Evolutionary conservation across 2,113 vertebrate genomes (phyloP).

Genomic region (Chiloscyllium plagiosum): DNA sequence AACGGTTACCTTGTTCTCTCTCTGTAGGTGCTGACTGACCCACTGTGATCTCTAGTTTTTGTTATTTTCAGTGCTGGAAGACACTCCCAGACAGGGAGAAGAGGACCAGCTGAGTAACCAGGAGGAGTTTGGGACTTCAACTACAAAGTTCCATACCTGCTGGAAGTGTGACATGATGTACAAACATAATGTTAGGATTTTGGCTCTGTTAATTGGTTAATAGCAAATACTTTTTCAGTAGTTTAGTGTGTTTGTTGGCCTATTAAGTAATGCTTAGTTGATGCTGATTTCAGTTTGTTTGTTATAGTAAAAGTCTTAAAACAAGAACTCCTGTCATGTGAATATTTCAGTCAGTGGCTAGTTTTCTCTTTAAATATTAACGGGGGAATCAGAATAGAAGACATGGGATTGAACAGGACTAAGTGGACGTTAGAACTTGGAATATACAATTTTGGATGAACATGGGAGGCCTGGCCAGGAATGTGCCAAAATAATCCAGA

Average conservation of each 20-base stretch:
- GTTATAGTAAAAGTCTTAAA: background rate
- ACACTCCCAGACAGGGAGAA: background rate
- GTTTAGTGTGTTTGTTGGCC: background rate
- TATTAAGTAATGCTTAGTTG: background rate
- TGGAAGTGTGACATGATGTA: background rate
- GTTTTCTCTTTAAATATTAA: background rate
- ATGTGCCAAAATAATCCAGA: background rate
- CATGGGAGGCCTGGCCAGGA: background rate
- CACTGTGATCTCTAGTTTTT: no score
- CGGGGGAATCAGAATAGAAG: background rate
- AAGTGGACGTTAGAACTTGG: background rate
- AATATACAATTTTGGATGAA: background rate
- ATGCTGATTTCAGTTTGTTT: background rate
- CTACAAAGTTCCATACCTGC: background rate
- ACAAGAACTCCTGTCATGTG: no score
- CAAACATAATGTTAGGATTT: background rate
- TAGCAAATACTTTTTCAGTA: background rate
- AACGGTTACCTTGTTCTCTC: no score
- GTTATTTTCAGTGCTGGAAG: background rate
- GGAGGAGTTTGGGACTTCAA: background rate
- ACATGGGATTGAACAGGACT: background rate
- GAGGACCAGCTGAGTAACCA: background rate
- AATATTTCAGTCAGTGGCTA: rapidly evolving
- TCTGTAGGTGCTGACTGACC: no score
- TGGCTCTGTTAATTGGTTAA: background rate